These are phyloP conservation scores for Lophius piscatorius DNA, from an alignment of 2,113 vertebrate genomes.

Conservation along the genomic window DNA sequence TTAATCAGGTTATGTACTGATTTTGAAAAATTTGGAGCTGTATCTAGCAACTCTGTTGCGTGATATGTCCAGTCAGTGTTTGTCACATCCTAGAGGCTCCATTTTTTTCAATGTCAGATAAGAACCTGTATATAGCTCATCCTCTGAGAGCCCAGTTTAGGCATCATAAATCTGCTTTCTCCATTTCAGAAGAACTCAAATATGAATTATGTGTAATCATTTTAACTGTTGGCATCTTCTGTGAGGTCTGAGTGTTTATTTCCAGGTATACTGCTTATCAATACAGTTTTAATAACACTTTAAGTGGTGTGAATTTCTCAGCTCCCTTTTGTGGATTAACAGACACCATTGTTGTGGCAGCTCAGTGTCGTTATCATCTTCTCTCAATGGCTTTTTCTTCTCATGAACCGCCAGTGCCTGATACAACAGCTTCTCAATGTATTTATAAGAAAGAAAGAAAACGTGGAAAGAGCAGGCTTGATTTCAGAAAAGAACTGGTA, in stretches of 20 bases:
- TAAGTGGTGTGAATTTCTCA: neutral
- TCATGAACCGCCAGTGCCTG: conserved; percentile 1
- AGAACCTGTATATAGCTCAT: too few relatives aligned
- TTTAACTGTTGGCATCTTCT: neutral
- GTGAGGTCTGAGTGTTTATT: too few relatives aligned
- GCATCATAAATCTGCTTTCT: neutral
- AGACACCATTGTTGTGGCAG: neutral
- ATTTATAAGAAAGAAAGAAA: neutral
- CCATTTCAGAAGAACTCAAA: neutral
- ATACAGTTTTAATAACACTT: neutral
- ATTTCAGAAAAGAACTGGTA: neutral
- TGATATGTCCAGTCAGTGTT: too few relatives aligned
- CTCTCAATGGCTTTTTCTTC: neutral
- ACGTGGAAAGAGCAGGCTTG: neutral
- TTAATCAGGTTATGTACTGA: too few relatives aligned
- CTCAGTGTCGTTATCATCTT: neutral
- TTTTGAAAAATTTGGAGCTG: too few relatives aligned
- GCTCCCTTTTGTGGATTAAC: conserved; percentile 4
- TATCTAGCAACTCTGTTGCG: too few relatives aligned
- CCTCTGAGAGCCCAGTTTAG: too few relatives aligned
- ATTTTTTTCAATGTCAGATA: too few relatives aligned
- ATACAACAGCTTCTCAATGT: conserved; percentile 13
- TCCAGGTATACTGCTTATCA: too few relatives aligned
- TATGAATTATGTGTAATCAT: neutral
- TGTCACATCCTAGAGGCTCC: too few relatives aligned